Evolutionary conservation across 2,797 vertebrate species (phyloP), one percentile per base, ranked within the genome.

Genomic region (Tachyglossus aculeatus): DNA sequence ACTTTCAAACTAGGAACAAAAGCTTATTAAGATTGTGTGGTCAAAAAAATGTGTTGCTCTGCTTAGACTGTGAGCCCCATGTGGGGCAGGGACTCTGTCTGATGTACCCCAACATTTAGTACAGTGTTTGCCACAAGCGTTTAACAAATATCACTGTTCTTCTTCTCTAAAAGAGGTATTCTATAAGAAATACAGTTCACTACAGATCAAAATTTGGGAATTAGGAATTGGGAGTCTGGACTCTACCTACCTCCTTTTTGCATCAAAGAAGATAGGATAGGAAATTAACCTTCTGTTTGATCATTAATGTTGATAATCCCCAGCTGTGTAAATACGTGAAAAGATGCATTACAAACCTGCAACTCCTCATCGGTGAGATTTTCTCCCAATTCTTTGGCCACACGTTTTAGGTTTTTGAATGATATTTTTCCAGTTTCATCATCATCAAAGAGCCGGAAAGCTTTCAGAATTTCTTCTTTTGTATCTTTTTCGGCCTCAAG

Each of bases 381-480:
- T 81, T 98, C 97, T 4, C 97, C 97, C 29, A 98, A 90, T 77
- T 98, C 97, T 78, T 92, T 97, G 68, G 96, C 96, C 2, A 97
- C 96, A 5, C 95, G 92, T 81, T 97, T 98, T 27, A 98, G 92
- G 85, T 99, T 98, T 78, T 92, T 94, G 82, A 98, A 97, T 0
- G 97, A 98, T 83, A 98, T 99, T 89, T 94, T 98, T n/a, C 96
- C 96, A 0, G 97, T 98, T 85, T 97, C 96, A 11, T 98, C 96
- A 0, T 98, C 96, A 25, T 99, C 96, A 7, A 99, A 99, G 62
- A 99, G 92, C 36, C 94, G 94, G 88, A 99, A 98, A 7, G 97
- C 97, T 88, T 99, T 99, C 65, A 98, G 92, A 64, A 98, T 98
- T 88, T 99, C 97, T 85, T 98, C 98, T 83, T 96, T 96, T 39